Conservation (phyloP, 30 jellyfish, hydroid and myxozoan species). For the Morbakka virulenta region DNA sequence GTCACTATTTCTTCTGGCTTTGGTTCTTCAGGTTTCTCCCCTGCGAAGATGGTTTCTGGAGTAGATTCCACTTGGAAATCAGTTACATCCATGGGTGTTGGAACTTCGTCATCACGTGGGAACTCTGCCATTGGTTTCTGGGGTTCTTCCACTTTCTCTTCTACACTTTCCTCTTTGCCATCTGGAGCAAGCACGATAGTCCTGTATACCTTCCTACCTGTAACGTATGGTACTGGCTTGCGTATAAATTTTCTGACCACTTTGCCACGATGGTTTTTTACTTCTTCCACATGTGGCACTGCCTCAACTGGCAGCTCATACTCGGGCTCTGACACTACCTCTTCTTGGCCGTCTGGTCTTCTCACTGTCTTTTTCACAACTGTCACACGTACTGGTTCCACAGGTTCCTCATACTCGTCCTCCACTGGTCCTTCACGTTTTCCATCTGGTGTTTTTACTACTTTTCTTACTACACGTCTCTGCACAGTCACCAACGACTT, state of each 20-base stretch:
- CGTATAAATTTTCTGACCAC: constrained; percentile 28
- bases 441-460: constrained; percentile 63
- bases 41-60: neutral
- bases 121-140: constrained; percentile 1
- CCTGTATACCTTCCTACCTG: constrained; percentile 19
- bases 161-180: constrained; percentile 35
- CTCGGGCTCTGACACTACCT: constrained; percentile 49
- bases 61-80: too few species aligned
- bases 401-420: constrained; percentile 57
- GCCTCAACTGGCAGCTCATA: constrained; percentile 53
- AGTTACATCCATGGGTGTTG: neutral
- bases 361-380: constrained; percentile 49
- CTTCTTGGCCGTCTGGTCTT: constrained; percentile 55
- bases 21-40: neutral
- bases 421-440: constrained; percentile 72
- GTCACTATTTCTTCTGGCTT: constrained; percentile 1
- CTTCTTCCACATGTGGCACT: constrained; percentile 20
- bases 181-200: constrained; percentile 38
- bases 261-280: constrained; percentile 29
- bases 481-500: constrained; percentile 12
- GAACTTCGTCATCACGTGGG: neutral
- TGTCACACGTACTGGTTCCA: constrained; percentile 54
- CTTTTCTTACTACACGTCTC: constrained; percentile 60
- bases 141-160: constrained; percentile 36
- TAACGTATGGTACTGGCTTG: constrained; percentile 34